Conservation (phyloP, 2,888 invertebrate species). For the Malthinus seriepunctatus region DNA sequence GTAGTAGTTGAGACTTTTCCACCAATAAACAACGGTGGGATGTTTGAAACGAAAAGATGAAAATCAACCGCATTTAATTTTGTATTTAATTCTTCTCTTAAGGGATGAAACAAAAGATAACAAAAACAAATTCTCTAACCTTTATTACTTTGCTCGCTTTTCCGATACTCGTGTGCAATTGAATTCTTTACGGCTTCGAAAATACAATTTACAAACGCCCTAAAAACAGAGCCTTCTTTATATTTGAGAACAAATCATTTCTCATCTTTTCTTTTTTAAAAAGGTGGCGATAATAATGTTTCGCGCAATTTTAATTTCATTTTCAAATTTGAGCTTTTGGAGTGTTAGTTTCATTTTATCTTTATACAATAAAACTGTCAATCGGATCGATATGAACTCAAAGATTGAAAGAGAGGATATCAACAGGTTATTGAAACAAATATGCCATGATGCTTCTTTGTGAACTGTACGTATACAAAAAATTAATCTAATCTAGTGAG, state of each 20-base stretch:
- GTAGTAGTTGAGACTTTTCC: neutral
- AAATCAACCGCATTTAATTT: neutral
- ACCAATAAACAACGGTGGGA: neutral
- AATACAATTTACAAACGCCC: slow-evolving; percentile 3
- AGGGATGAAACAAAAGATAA: neutral
- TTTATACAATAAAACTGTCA: slow-evolving; percentile 2
- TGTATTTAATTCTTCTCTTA: neutral
- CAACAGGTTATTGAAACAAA: slow-evolving; percentile 3
- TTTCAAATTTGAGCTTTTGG: too few relatives aligned
- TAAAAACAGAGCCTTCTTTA: too few relatives aligned
- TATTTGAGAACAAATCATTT: too few relatives aligned
- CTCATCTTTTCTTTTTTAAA: too few relatives aligned
- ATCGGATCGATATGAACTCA: neutral
- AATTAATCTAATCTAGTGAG: neutral
- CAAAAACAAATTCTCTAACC: neutral
- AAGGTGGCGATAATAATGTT: too few relatives aligned
- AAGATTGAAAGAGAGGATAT: slow-evolving; percentile 3
- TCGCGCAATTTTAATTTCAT: too few relatives aligned
- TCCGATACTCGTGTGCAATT: neutral
- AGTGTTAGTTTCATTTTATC: too few relatives aligned
- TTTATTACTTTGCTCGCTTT: too few relatives aligned
- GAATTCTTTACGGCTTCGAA: neutral
- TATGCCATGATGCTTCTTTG: neutral
- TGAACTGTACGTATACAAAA: neutral
- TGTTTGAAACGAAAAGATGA: slow-evolving; percentile 1